These are phyloP conservation scores for Lasiommata megera DNA, from an alignment of 2,888 invertebrate species.

Conservation along the genomic window DNA sequence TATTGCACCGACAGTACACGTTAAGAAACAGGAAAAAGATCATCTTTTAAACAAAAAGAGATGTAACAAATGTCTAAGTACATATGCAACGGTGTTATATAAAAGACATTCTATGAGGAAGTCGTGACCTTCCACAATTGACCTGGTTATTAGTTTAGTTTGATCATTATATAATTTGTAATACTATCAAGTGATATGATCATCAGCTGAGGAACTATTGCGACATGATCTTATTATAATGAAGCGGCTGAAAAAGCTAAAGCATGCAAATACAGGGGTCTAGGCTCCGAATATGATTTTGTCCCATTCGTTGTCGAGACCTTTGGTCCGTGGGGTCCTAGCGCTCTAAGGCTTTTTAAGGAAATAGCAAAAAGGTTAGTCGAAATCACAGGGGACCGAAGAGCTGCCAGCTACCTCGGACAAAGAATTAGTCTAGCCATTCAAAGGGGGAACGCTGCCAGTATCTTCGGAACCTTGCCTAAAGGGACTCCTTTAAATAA, in stretches of 20 bases:
- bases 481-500: no score
- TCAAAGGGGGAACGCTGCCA: no score
- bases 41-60: not conserved
- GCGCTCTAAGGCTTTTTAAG: no score
- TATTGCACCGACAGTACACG: not conserved
- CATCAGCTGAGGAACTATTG: conserved; percentile 30
- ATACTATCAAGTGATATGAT: conserved; percentile 36
- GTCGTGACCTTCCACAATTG: conserved; percentile 20
- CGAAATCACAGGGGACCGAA: no score
- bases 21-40: not conserved
- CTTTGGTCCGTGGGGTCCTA: no score
- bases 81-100: conserved; percentile 8
- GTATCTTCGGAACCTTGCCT: no score
- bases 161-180: conserved; percentile 5
- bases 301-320: no score
- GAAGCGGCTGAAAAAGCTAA: conserved; percentile 20
- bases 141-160: conserved; percentile 11
- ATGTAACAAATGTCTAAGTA: conserved; percentile 2
- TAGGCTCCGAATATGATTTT: no score
- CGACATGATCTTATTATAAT: conserved; percentile 15
- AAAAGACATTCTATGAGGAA: conserved; percentile 23
- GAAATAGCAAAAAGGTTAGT: no score
- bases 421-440: no score
- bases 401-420: no score
- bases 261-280: no score